These are phyloP conservation scores for Pangasianodon hypophthalmus DNA, from an alignment of 2,113 vertebrate species.

Conservation along the genomic window DNA sequence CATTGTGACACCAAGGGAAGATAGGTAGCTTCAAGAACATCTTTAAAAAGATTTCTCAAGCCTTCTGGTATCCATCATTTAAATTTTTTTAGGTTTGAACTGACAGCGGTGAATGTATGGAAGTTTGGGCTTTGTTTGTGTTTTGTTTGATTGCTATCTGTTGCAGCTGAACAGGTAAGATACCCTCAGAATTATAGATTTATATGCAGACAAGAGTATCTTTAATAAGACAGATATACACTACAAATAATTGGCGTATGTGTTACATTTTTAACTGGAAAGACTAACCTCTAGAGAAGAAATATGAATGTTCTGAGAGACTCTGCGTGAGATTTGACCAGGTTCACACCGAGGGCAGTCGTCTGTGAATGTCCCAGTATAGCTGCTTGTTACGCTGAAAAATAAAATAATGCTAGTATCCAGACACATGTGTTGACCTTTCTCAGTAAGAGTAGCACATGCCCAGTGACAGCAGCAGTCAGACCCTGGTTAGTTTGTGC, in stretches of 20 bases:
- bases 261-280: background rate
- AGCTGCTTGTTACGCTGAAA: background rate
- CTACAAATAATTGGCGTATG: background rate
- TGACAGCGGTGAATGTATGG: background rate
- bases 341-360: background rate
- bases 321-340: background rate
- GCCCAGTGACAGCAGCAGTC: background rate
- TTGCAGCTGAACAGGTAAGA: background rate
- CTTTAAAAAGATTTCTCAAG: conserved; percentile 12
- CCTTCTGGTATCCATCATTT: background rate
- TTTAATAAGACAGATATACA: background rate
- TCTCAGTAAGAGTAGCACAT: background rate
- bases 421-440: background rate
- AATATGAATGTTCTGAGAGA: background rate
- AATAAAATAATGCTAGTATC: background rate
- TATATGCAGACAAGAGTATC: background rate
- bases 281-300: background rate
- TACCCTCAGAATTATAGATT: background rate
- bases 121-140: background rate
- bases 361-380: background rate
- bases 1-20: conserved; percentile 31
- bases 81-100: background rate
- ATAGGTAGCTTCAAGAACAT: conserved; percentile 36
- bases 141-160: background rate
- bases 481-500: background rate